Percentiles rank a stretch among this genome's conserved stretches.
These are phyloP conservation scores for Pogonocherus hispidulus DNA, from an alignment of 2,888 invertebrate species.

Conservation along the genomic window DNA sequence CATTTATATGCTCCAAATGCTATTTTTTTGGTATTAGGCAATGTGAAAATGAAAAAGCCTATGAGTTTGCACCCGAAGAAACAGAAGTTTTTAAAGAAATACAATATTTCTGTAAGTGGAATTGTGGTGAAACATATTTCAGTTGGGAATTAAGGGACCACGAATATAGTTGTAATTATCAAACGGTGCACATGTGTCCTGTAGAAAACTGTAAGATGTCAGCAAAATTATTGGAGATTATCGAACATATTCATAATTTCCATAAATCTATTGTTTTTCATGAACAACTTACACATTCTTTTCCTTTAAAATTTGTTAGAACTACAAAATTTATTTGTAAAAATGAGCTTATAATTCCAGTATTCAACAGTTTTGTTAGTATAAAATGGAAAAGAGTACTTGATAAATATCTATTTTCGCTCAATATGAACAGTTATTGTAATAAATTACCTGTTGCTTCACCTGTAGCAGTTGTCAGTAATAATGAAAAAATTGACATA, in stretches of 20 bases:
- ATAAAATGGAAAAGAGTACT: neutral
- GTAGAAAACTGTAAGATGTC: neutral
- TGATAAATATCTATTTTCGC: neutral
- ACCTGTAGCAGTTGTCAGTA: neutral
- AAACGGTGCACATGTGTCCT: neutral
- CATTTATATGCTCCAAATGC: neutral
- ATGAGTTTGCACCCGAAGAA: neutral
- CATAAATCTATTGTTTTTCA: neutral
- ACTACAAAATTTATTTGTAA: neutral
- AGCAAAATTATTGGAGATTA: neutral
- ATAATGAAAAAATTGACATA: neutral
- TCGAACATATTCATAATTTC: neutral
- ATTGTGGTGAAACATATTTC: neutral
- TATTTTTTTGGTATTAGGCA: neutral
- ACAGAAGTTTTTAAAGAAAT: neutral
- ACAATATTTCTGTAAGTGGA: neutral
- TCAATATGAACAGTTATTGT: neutral
- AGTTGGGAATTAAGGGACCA: neutral
- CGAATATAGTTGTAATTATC: neutral
- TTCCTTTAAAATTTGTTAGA: neutral
- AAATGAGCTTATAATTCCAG: neutral
- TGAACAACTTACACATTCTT: neutral
- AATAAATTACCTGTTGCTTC: neutral
- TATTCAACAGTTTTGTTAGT: neutral
- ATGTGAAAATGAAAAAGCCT: neutral